These are phyloP conservation scores for Chloroclystis v-ata DNA, from an alignment of 2,888 invertebrate species.

Conservation along the genomic window DNA sequence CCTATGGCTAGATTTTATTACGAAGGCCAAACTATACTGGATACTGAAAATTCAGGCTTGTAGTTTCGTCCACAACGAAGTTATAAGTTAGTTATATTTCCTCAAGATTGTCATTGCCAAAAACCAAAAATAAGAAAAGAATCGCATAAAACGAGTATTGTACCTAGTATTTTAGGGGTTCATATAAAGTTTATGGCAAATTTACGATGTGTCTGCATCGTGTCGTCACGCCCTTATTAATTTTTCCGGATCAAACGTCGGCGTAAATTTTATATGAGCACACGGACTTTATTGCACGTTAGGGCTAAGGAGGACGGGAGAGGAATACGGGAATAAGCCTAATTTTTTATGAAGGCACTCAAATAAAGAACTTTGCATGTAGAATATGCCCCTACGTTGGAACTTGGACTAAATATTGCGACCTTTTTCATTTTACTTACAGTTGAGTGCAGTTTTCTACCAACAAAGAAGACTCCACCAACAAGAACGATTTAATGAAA, in stretches of 20 bases:
- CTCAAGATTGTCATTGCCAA: too few species aligned
- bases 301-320: background rate
- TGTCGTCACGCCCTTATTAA: slow-evolving; percentile 48
- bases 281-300: slow-evolving; percentile 5
- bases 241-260: slow-evolving; percentile 35
- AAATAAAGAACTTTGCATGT: background rate
- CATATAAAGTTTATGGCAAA: slow-evolving; percentile 55
- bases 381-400: too few species aligned
- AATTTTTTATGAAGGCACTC: background rate
- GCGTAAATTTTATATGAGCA: slow-evolving; percentile 14
- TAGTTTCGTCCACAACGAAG: too few species aligned
- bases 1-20: too few species aligned
- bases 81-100: too few species aligned
- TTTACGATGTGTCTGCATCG: slow-evolving; percentile 55
- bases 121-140: slow-evolving; percentile 2
- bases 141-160: slow-evolving; percentile 13
- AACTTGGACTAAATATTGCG: too few species aligned
- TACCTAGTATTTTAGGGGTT: slow-evolving; percentile 50
- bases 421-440: too few species aligned
- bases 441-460: too few species aligned
- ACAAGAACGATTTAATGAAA: too few species aligned
- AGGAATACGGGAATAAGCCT: background rate
- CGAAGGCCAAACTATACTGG: too few species aligned
- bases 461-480: too few species aligned
- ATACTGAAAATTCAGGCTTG: too few species aligned